These are phyloP conservation scores for Pipistrellus nathusii DNA, from an alignment of 2,797 vertebrate genomes.

Conservation along the genomic window DNA sequence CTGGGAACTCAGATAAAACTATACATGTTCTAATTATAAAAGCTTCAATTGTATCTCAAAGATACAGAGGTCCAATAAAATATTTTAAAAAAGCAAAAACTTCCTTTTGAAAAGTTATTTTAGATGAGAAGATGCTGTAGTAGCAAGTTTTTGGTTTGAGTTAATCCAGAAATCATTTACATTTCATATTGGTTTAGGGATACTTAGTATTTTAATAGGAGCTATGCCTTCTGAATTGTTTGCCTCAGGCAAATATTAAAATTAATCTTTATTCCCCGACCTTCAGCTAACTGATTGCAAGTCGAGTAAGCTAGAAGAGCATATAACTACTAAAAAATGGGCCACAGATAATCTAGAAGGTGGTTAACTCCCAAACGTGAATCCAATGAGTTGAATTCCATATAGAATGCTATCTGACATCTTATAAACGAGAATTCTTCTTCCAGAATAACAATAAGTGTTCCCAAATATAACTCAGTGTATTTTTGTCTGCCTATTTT, in stretches of 20 bases:
- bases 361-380: background rate
- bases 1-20: background rate
- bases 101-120: conserved; percentile 30
- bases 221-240: conserved; percentile 67
- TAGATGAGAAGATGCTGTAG: background rate
- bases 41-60: background rate
- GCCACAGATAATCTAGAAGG: background rate
- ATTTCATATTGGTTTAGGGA: conserved; percentile 70
- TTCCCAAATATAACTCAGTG: background rate
- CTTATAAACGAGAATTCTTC: background rate
- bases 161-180: conserved; percentile 68
- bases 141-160: conserved; percentile 34
- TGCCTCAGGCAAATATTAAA: conserved; percentile 77
- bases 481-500: background rate
- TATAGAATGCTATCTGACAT: background rate
- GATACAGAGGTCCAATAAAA: background rate
- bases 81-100: background rate
- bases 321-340: background rate
- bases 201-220: conserved; percentile 66
- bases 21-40: background rate
- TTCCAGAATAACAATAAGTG: background rate
- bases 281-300: conserved; percentile 28
- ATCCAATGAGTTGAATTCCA: background rate
- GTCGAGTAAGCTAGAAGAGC: background rate
- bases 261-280: conserved; percentile 69